Evolutionary conservation across 2,888 invertebrate species (phyloP).

Genomic region (Trachelus stipa): DNA sequence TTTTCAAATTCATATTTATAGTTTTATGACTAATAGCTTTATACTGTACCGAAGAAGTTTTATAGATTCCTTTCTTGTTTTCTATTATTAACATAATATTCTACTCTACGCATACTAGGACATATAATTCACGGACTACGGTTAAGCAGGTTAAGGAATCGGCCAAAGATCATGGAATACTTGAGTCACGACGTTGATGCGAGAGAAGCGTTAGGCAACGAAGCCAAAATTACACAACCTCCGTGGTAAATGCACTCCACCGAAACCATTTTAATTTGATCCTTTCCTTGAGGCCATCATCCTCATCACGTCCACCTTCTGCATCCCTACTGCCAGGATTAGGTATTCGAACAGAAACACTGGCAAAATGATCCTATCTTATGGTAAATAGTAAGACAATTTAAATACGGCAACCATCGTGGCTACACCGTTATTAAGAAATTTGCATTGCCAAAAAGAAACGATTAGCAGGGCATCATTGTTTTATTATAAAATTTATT

Average conservation of each 20-base stretch:
- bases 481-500: slow-evolving; percentile 3
- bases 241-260: slow-evolving; percentile 18
- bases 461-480: too few species aligned
- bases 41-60: too few species aligned
- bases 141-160: slow-evolving; percentile 1
- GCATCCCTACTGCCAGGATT: background rate
- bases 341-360: background rate
- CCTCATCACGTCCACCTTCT: background rate
- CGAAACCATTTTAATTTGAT: slow-evolving; percentile 12
- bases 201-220: slow-evolving; percentile 14
- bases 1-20: too few species aligned
- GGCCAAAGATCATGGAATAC: slow-evolving; percentile 3
- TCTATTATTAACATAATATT: too few species aligned
- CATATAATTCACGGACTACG: background rate
- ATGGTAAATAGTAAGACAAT: too few species aligned
- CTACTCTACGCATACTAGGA: too few species aligned
- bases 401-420: too few species aligned
- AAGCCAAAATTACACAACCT: slow-evolving; percentile 16
- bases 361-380: background rate
- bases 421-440: too few species aligned
- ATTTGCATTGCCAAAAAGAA: too few species aligned
- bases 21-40: too few species aligned
- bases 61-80: too few species aligned
- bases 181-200: background rate
- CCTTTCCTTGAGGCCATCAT: background rate